Conservation (phyloP, 1,140 invertebrate genomes). For the Myzus persicae region DNA sequence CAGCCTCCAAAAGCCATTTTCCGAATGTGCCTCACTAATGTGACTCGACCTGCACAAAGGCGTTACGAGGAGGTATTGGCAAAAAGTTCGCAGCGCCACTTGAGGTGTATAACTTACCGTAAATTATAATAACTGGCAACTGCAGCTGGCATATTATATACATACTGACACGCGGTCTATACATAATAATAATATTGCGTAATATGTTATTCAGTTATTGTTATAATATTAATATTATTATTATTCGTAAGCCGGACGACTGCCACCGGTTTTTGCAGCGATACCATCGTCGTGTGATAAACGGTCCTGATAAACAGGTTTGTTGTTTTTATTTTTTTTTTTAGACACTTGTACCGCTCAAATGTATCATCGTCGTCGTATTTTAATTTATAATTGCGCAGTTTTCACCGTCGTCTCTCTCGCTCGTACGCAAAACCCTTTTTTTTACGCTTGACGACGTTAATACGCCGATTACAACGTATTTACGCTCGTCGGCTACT, state of each 20-base stretch:
- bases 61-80: too few relatives aligned
- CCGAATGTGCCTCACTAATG: too few relatives aligned
- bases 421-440: neutral
- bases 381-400: neutral
- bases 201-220: neutral
- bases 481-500: neutral
- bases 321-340: constrained; percentile 17
- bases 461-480: constrained; percentile 23
- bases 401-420: neutral
- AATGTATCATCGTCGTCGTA: constrained; percentile 9
- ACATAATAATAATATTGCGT: neutral
- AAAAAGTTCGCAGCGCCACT: too few relatives aligned
- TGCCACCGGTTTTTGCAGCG: constrained; percentile 48
- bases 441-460: neutral
- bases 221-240: neutral
- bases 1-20: too few relatives aligned
- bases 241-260: neutral
- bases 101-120: too few relatives aligned
- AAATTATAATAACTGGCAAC: too few relatives aligned
- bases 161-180: too few relatives aligned
- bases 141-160: too few relatives aligned
- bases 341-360: neutral
- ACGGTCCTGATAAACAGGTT: constrained; percentile 6
- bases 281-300: constrained; percentile 29
- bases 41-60: too few relatives aligned